phyloP scores from a whole-genome alignment of 1,140 invertebrate species.

The Micrasema minimum region DNA sequence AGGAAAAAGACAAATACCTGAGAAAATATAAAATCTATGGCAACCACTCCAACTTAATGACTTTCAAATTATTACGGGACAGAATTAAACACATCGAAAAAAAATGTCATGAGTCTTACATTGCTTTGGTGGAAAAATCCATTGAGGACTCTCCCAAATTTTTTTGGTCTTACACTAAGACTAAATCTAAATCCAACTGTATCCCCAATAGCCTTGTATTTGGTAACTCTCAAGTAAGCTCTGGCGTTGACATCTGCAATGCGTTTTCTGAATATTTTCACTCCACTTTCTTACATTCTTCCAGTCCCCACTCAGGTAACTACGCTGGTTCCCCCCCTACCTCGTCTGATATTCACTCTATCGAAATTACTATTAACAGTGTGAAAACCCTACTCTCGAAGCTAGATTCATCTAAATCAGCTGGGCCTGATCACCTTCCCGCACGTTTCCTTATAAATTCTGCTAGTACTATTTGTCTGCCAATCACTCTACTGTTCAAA shows the following conservation, averaged over 20 bases:
- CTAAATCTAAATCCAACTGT: neutral
- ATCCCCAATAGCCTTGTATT: neutral
- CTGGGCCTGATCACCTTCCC: no score
- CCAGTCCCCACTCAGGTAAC: neutral
- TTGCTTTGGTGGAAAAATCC: neutral
- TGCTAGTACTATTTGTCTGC: slow-evolving; percentile 25
- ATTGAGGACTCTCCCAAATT: neutral
- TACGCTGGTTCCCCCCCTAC: neutral
- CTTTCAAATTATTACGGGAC: neutral
- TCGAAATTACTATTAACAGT: no score
- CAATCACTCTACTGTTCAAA: slow-evolving; percentile 50
- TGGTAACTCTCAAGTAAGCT: neutral
- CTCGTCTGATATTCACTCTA: neutral
- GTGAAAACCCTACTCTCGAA: no score
- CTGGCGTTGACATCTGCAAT: slow-evolving; percentile 41
- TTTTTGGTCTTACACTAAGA: neutral
- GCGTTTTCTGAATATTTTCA: slow-evolving; percentile 47
- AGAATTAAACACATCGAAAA: neutral
- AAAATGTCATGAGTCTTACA: neutral
- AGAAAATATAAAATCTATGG: no score
- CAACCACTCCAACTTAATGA: slow-evolving; percentile 1
- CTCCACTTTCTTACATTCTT: slow-evolving; percentile 38
- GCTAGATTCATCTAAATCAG: no score
- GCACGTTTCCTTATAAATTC: slow-evolving; percentile 42
- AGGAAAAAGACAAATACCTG: no score